Evolutionary conservation across 2,888 invertebrate species (phyloP).

Genomic region (Sepiola atlantica): DNA sequence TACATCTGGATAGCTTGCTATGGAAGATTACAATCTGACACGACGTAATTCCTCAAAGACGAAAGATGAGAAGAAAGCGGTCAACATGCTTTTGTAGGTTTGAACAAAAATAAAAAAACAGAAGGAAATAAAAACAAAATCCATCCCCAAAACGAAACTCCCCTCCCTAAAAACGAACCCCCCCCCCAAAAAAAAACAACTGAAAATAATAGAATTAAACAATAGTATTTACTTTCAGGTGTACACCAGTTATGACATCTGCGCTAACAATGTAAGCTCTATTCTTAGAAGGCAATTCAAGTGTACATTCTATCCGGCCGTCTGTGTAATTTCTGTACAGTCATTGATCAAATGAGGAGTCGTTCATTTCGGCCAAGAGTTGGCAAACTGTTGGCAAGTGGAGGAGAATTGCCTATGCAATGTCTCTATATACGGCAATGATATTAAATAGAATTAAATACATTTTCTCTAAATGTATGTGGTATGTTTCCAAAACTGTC

Average conservation of each 20-base stretch:
- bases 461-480: too few relatives aligned
- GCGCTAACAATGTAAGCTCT: not conserved
- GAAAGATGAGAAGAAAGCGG: not conserved
- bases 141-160: not conserved
- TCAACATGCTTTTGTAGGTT: not conserved
- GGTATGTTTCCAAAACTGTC: too few relatives aligned
- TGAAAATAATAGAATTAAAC: not conserved
- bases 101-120: not conserved
- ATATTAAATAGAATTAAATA: too few relatives aligned
- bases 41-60: not conserved
- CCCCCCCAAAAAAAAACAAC: not conserved
- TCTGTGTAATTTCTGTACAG: too few relatives aligned
- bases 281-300: not conserved
- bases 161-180: too few relatives aligned
- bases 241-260: not conserved
- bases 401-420: too few relatives aligned
- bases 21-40: not conserved
- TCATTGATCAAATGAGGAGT: too few relatives aligned
- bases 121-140: not conserved
- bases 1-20: not conserved
- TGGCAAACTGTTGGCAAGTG: too few relatives aligned
- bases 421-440: too few relatives aligned
- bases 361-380: too few relatives aligned
- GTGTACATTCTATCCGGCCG: too few relatives aligned
- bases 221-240: not conserved